phyloP scores from a whole-genome alignment of 2,797 vertebrate genomes.

The Poecile montanus region DNA sequence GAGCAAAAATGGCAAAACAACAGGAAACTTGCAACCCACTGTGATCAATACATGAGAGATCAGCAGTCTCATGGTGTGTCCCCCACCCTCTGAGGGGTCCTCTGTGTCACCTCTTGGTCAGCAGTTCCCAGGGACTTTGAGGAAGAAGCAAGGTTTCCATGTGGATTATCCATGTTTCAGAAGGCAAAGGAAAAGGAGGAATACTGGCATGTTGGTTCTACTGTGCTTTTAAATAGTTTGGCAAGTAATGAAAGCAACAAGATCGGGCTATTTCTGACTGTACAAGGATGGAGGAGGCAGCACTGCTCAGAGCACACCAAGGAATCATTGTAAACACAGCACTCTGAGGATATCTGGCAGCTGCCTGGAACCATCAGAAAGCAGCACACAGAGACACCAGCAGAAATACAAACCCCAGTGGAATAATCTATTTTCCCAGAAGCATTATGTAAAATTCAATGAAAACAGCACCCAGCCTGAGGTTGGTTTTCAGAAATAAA shows the following conservation, averaged over 20 bases:
- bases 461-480: not conserved
- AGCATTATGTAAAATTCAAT: not conserved
- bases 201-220: not conserved
- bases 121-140: not conserved
- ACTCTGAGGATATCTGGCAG: not conserved
- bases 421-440: not conserved
- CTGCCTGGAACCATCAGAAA: not conserved
- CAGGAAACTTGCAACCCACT: not conserved
- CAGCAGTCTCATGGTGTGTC: rapidly evolving
- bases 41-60: not conserved
- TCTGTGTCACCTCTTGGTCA: not conserved
- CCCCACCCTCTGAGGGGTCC: not conserved
- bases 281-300: not conserved
- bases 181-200: not conserved
- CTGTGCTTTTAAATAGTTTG: not conserved
- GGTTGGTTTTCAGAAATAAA: not conserved
- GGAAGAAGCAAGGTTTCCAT: not conserved
- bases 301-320: not conserved
- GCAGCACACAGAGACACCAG: not conserved
- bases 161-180: not conserved
- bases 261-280: not conserved
- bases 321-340: not conserved
- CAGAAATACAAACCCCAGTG: not conserved
- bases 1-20: not conserved
- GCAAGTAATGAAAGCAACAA: not conserved